Evolutionary conservation across 2,113 vertebrate species (phyloP), one percentile per base, ranked within the genome.

Genomic region (Passer domesticus): DNA sequence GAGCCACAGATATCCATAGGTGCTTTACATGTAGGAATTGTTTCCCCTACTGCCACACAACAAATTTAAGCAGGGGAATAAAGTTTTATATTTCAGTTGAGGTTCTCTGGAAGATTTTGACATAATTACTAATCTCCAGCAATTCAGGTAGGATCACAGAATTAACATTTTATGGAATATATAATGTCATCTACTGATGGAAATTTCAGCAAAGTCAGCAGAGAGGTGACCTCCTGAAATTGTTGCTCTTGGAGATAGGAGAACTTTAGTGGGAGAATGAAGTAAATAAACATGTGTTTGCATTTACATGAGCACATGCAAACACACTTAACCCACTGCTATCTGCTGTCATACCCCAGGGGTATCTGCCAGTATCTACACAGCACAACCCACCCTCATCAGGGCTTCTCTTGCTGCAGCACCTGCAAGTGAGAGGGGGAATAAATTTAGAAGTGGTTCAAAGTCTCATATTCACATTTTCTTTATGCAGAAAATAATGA

Each of bases 391-490:
- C 49, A 92, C 8, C 15, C 50, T 14, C 8, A 33, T 14, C 22
- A 33, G 17, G 53, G 33, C 44, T 94, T 80, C 41, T 60, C 11
- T 14, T n/a, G 27, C 82, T 64, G 64, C 30, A 59, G 30, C 24
- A 86, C 37, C 64, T 63, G 56, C 56, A 67, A 22, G 37, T 52
- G 59, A 95, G 47, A 70, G 52, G 30, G 35, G 41, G 33, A 90
- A 88, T 77, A 59, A 56, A 90, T 46, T 81, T 23, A 91, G 93
- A 96, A 17, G 39, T 69, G 86, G 60, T 78, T 88, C 91, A 78
- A 63, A 89, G 92, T 90, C 91, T 95, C 96, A 92, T 21, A 95
- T 91, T 80, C 96, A 96, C 80, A 95, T 95, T 96, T 97, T 68
- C 89, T 92, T 75, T 94, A 85, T 92, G 84, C 53, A 97, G 82